Percentiles rank a stretch among this genome's conserved stretches.
These are phyloP conservation scores for Spodoptera exigua DNA, from an alignment of 2,888 invertebrate genomes.

Conservation along the genomic window DNA sequence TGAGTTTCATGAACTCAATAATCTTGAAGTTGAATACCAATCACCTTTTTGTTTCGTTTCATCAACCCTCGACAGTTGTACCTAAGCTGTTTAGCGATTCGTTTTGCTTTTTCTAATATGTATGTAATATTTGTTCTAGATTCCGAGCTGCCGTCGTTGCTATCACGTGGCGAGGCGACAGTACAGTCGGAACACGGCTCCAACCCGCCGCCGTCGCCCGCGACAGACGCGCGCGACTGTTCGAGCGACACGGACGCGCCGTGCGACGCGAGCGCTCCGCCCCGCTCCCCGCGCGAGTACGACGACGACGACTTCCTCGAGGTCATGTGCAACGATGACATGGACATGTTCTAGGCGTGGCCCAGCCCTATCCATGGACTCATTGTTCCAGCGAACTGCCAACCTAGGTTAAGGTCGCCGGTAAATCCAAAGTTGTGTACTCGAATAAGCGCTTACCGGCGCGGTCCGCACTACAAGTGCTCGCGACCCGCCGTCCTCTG, in stretches of 20 bases:
- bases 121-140: slow-evolving; percentile 67
- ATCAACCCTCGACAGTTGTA: no score
- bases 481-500: slow-evolving; percentile 11
- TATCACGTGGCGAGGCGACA: slow-evolving; percentile 90
- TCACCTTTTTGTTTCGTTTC: no score
- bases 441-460: slow-evolving; percentile 39
- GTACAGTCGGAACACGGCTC: slow-evolving; percentile 89
- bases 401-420: slow-evolving; percentile 34
- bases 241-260: slow-evolving; percentile 90
- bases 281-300: slow-evolving; percentile 74
- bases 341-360: slow-evolving; percentile 91
- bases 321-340: slow-evolving; percentile 91
- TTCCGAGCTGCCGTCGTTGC: slow-evolving; percentile 90
- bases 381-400: slow-evolving; percentile 28
- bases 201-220: slow-evolving; percentile 95
- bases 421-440: slow-evolving; percentile 42
- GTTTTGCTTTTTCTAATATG: slow-evolving; percentile 3
- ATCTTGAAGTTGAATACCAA: no score
- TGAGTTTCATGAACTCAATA: no score
- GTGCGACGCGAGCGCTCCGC: slow-evolving; percentile 63
- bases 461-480: not conserved
- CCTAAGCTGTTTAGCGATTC: no score
- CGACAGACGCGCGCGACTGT: slow-evolving; percentile 91
- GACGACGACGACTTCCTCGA: slow-evolving; percentile 93
- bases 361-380: slow-evolving; percentile 3